phyloP scores from a whole-genome alignment of 1,140 invertebrate species.

The Drosophila ironensis region DNA sequence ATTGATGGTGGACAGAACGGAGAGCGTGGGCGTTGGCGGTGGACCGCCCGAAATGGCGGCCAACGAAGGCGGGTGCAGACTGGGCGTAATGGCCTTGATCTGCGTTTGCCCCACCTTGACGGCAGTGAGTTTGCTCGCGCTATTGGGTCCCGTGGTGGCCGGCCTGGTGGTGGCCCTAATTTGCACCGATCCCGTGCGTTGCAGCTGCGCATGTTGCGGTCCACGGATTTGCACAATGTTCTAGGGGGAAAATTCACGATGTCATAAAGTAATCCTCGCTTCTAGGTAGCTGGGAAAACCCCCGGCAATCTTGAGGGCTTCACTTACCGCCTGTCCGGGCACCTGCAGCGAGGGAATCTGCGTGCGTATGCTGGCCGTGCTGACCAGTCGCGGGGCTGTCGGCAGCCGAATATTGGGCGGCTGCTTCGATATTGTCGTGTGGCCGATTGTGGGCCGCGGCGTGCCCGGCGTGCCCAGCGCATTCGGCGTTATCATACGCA shows the following conservation, averaged over 20 bases:
- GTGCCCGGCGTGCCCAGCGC: slow-evolving; percentile 77
- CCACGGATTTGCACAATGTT: slow-evolving; percentile 79
- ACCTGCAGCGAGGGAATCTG: slow-evolving; percentile 64
- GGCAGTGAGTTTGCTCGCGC: slow-evolving; percentile 71
- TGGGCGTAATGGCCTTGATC: slow-evolving; percentile 77
- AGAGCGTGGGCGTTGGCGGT: slow-evolving; percentile 69
- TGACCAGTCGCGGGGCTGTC: slow-evolving; percentile 68
- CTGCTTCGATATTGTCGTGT: slow-evolving; percentile 82
- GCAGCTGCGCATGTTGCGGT: slow-evolving; percentile 71
- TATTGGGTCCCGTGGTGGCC: slow-evolving; percentile 40
- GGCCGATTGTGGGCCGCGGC: slow-evolving; percentile 82
- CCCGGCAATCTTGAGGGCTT: not conserved
- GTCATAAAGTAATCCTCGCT: not conserved
- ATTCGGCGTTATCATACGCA: slow-evolving; percentile 84
- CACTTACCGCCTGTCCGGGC: slow-evolving; percentile 67
- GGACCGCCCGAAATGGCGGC: slow-evolving; percentile 72
- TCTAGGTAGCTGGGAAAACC: too few species aligned
- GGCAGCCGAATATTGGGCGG: slow-evolving; percentile 76
- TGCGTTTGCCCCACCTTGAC: slow-evolving; percentile 82
- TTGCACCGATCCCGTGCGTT: slow-evolving; percentile 71
- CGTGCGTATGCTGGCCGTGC: slow-evolving; percentile 76
- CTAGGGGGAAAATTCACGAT: slow-evolving; percentile 2
- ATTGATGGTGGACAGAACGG: slow-evolving; percentile 68
- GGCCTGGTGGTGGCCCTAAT: slow-evolving; percentile 66
- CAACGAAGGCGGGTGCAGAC: slow-evolving; percentile 73